A percentile compares a stretch with the other conserved stretches of the same genome.
Evolutionary conservation across 2,797 vertebrate species (phyloP).

Genomic region (Limnodromus scolopaceus): DNA sequence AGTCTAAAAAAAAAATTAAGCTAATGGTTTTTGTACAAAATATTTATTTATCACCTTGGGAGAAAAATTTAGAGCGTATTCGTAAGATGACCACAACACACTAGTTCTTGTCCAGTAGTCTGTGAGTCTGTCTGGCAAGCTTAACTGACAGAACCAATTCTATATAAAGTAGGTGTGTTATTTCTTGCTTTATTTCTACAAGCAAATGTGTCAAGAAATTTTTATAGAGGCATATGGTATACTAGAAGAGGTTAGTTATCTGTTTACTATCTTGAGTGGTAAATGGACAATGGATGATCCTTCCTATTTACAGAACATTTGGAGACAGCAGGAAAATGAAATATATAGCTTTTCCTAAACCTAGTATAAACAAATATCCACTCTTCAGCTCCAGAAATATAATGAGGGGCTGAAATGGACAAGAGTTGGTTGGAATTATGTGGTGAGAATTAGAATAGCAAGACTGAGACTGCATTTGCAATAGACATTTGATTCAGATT

Average conservation of each 20-base stretch:
- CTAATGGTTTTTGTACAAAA: background rate
- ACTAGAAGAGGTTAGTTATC: background rate
- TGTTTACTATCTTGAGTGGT: background rate
- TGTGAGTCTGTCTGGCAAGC: background rate
- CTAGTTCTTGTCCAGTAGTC: background rate
- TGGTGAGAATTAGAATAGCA: background rate
- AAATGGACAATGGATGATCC: background rate
- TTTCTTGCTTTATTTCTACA: conserved; percentile 11
- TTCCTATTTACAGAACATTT: background rate
- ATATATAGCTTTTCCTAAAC: background rate
- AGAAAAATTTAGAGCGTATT: background rate
- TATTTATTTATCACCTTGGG: background rate
- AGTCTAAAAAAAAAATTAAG: background rate
- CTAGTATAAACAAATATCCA: background rate
- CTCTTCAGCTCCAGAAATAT: background rate
- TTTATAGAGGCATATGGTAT: background rate
- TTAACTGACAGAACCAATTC: background rate
- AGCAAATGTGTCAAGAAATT: background rate
- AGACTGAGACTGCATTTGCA: background rate
- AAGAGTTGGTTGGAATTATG: background rate
- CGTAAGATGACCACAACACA: background rate
- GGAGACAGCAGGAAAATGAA: background rate
- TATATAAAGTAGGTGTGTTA: background rate
- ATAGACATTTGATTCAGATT: background rate
- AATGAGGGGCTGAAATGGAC: background rate